Conservation (phyloP, 92 coral and sea anemone genomes). For the Montipora capitata region DNA sequence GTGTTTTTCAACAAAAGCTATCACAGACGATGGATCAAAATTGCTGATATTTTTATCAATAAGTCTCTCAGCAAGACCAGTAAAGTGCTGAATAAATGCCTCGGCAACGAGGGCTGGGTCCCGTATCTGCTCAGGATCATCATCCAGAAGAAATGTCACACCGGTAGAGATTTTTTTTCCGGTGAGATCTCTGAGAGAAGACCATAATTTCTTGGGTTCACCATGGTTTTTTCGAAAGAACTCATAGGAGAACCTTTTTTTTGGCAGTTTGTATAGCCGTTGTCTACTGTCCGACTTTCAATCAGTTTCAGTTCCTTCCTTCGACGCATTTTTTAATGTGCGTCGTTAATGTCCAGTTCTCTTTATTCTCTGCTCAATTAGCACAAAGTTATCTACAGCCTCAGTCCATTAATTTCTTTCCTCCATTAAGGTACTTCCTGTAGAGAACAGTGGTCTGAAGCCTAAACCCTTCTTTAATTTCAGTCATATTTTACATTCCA, state of each 20-base stretch:
- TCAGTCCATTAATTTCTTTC: too few species aligned
- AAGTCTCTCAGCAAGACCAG: slow-evolving; percentile 39
- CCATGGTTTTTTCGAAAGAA: slow-evolving; percentile 45
- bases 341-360: too few species aligned
- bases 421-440: too few species aligned
- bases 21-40: slow-evolving; percentile 18
- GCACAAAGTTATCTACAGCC: too few species aligned
- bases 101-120: slow-evolving; percentile 19
- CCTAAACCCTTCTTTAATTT: too few species aligned
- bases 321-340: too few species aligned
- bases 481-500: too few species aligned
- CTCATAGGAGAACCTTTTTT: slow-evolving; percentile 36
- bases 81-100: neutral
- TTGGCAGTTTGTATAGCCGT: slow-evolving; percentile 54
- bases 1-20: slow-evolving; percentile 8
- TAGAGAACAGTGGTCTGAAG: too few species aligned
- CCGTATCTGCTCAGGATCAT: slow-evolving; percentile 21
- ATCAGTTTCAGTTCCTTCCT: too few species aligned
- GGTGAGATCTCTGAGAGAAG: slow-evolving; percentile 44
- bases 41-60: slow-evolving; percentile 14
- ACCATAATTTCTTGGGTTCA: slow-evolving; percentile 54
- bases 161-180: slow-evolving; percentile 23
- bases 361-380: too few species aligned
- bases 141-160: slow-evolving; percentile 27
- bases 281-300: neutral